Evolutionary conservation across 2,888 invertebrate genomes (phyloP), one percentile per base, ranked within the genome.

Genomic region (Mesochorus sp.): DNA sequence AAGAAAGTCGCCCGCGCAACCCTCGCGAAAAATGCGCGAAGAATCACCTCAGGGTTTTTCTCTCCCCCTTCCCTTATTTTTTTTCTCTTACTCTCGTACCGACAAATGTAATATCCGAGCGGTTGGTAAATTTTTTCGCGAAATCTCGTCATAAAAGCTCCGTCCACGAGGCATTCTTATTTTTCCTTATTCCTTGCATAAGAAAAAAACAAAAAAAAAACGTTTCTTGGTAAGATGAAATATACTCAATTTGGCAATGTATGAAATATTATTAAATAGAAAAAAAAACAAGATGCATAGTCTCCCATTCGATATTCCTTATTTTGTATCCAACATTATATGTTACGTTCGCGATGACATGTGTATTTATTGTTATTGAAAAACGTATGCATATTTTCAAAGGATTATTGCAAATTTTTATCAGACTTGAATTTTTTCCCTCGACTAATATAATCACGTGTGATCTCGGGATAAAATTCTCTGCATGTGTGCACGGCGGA

Each of bases 21-120:
- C 66, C 73, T 66, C 57, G 73, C n/a, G 24, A 44, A 39, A 28
- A 57, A 21, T 6, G 10, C 19, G 12, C 34, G 6, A 24, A 2
- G 12, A 31, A 53, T 47, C 44, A 28, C 49, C 28, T 44, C 59
- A 14, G n/a, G 26, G 8, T 34, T 28, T 34, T 39, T 21, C 42
- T 44, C 62, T 47, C 61, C 31, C 64, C 61, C 55, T 24, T 51
- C 8, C 47, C 51, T 34, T 26, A 24, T 53, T 42, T 76, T 70
- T 19, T 61, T 66, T 51, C 26, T 42, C 2, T 14, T 70, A 17
- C 34, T n/a, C 44, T 10, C 39, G 3, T 17, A 28, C 49, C 70
- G 26, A 19, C 66, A 51, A 62, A 68, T 75, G 73, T 72, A 79
- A 80, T 81, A 70, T 53, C 12, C 53, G 26, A 26, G 49, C 14